Evolutionary conservation across 2,113 vertebrate genomes (phyloP).

Genomic region (Paralichthys olivaceus): DNA sequence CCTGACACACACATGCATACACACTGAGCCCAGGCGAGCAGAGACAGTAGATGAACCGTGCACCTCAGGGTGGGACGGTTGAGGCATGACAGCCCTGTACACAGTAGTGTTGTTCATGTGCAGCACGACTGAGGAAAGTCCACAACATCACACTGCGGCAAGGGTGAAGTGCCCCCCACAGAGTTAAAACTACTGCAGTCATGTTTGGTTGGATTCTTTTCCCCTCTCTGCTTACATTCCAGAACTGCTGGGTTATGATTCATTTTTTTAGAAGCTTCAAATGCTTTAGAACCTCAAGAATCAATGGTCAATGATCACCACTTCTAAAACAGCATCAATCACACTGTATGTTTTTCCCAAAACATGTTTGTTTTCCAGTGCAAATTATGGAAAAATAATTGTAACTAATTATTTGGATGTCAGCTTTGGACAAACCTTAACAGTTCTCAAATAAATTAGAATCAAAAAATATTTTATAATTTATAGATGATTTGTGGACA

Average conservation of each 20-base stretch:
- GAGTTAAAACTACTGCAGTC: conserved; percentile 66
- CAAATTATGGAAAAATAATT: background rate
- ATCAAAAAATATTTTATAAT: background rate
- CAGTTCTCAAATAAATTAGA: background rate
- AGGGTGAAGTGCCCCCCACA: conserved; percentile 51
- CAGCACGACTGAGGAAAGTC: conserved; percentile 25
- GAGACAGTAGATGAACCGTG: conserved; percentile 24
- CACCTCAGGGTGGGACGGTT: background rate
- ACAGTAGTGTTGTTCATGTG: conserved; percentile 1
- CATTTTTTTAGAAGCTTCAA: background rate
- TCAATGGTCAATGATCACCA: background rate
- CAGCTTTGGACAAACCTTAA: background rate
- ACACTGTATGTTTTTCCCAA: background rate
- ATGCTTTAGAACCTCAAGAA: background rate
- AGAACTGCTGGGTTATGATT: background rate
- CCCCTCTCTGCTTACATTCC: background rate
- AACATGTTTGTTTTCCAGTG: no score
- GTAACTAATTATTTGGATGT: background rate
- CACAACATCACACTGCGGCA: conserved; percentile 63
- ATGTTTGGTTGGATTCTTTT: conserved; percentile 22
- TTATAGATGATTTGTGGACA: background rate
- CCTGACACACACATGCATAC: conserved; percentile 22
- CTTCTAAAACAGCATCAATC: background rate
- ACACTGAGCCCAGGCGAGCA: conserved; percentile 5
- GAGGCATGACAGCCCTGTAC: conserved; percentile 11